These are phyloP conservation scores for Setipinna tenuifilis DNA, from an alignment of 2,797 vertebrate genomes.

Conservation along the genomic window DNA sequence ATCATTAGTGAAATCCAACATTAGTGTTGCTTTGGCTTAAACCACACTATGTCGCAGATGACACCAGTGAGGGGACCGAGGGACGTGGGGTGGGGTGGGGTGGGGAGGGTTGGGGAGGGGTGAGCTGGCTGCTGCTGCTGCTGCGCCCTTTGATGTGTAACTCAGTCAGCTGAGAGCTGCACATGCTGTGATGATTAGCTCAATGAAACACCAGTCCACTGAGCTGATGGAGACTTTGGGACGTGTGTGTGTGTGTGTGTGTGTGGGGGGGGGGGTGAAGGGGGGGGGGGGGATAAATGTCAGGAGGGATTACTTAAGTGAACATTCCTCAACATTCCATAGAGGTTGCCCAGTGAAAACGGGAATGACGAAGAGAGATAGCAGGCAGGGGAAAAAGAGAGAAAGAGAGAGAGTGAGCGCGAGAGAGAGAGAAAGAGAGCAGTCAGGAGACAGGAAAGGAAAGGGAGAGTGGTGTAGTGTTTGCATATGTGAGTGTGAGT, in stretches of 20 bases:
- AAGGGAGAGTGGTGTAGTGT: no score
- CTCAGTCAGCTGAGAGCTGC: not conserved
- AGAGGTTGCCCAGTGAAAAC: slow-evolving; percentile 65
- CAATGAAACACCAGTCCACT: not conserved
- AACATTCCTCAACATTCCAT: slow-evolving; percentile 67
- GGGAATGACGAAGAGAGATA: slow-evolving; percentile 38
- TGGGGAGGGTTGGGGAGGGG: not conserved
- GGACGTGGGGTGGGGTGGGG: not conserved
- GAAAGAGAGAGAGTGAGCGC: no score
- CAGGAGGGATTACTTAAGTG: slow-evolving; percentile 69
- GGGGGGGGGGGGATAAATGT: slow-evolving; percentile 69
- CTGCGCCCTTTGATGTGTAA: slow-evolving; percentile 11
- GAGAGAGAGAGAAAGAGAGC: not conserved
- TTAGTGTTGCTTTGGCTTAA: not conserved
- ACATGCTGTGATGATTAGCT: slow-evolving; percentile 25
- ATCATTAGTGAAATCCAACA: not conserved
- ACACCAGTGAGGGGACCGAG: not conserved
- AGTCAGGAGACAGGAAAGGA: not conserved
- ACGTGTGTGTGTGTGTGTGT: no score
- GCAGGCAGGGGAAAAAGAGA: slow-evolving; percentile 33
- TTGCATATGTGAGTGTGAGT: not conserved
- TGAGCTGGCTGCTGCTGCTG: not conserved
- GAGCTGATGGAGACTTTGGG: not conserved
- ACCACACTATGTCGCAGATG: not conserved
- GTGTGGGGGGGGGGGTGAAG: slow-evolving; percentile 25